Conservation (phyloP, 2,888 invertebrate species). For the Morpho achilles region DNA sequence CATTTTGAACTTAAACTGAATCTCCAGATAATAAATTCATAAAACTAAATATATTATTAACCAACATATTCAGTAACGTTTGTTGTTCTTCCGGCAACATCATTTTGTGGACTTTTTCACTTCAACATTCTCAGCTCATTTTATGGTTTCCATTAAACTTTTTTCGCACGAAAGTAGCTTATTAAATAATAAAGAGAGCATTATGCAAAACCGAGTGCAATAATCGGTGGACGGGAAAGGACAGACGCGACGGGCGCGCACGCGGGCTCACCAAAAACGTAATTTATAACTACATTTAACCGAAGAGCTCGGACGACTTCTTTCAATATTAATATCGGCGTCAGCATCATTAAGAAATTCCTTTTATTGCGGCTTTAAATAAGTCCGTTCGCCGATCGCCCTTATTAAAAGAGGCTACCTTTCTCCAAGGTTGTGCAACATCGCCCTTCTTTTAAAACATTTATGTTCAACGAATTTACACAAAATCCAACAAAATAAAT, state of each 20-base stretch:
- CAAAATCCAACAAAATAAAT: conserved; percentile 18
- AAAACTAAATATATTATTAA: too few relatives aligned
- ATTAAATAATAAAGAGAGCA: conserved; percentile 32
- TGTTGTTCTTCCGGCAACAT: conserved; percentile 8
- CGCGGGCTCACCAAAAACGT: conserved; percentile 54
- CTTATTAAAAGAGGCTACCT: conserved; percentile 70
- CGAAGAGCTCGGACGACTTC: conserved; percentile 55
- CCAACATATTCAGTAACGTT: background rate
- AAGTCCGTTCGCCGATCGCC: conserved; percentile 64
- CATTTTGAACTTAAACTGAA: too few relatives aligned
- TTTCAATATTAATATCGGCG: conserved; percentile 71
- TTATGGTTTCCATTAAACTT: conserved; percentile 26
- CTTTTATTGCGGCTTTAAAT: conserved; percentile 77
- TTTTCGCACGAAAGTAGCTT: conserved; percentile 30
- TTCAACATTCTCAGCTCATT: conserved; percentile 18
- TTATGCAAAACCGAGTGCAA: conserved; percentile 31
- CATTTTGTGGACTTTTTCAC: conserved; percentile 14
- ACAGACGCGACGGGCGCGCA: conserved; percentile 30
- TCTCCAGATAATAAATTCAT: too few relatives aligned
- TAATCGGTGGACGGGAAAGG: conserved; percentile 33
- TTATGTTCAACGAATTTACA: conserved; percentile 32
- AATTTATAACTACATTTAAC: conserved; percentile 73
- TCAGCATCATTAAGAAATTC: conserved; percentile 76
- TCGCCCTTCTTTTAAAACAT: conserved; percentile 63
- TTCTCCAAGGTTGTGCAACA: conserved; percentile 71